Conservation (phyloP, 2,797 vertebrate genomes). For the Pipistrellus pipistrellus region DNA sequence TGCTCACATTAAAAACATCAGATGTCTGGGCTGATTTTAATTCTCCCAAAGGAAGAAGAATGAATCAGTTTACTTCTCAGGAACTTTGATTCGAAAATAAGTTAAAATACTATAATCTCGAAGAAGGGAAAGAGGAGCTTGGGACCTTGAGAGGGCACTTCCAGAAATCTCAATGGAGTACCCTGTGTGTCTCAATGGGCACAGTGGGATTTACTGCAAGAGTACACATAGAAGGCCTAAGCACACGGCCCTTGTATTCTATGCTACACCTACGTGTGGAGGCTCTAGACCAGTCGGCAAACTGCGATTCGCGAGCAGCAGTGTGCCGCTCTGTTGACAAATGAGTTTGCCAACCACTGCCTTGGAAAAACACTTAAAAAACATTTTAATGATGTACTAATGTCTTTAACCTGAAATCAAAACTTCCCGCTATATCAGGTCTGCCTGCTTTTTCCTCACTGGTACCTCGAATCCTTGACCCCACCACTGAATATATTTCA, state of each 20-base stretch:
- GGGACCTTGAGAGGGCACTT: neutral
- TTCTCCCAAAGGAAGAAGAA: constrained; percentile 27
- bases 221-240: neutral
- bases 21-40: constrained; percentile 2
- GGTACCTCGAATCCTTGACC: neutral
- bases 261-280: neutral
- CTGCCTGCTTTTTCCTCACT: neutral
- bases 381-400: no score
- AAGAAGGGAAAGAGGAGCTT: neutral
- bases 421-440: neutral
- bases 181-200: neutral
- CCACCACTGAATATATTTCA: neutral
- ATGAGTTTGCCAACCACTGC: no score
- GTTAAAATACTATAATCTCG: neutral
- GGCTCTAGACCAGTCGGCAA: no score
- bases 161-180: neutral
- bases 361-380: no score
- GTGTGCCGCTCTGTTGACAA: no score
- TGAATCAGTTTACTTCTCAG: constrained; percentile 39
- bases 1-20: neutral
- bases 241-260: neutral
- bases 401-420: no score
- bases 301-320: no score
- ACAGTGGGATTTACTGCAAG: neutral
- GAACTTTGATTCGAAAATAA: constrained; percentile 1